These are phyloP conservation scores for Ceriagrion tenellum DNA, from an alignment of 2,888 invertebrate genomes.

Conservation along the genomic window DNA sequence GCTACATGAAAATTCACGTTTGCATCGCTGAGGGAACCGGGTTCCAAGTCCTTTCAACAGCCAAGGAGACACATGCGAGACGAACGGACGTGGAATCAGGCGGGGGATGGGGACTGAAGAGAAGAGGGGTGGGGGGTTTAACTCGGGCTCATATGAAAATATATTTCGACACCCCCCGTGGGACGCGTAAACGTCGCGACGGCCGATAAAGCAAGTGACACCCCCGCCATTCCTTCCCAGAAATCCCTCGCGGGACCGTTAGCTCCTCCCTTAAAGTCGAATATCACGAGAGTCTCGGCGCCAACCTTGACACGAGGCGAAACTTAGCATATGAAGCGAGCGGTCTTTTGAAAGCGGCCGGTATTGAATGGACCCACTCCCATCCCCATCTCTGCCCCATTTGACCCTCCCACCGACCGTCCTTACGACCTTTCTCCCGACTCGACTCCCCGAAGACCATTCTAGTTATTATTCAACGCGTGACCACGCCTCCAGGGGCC, in stretches of 20 bases:
- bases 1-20: no score
- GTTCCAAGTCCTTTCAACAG: no score
- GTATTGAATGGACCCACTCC: background rate
- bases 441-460: background rate
- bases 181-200: background rate
- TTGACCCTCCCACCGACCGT: background rate
- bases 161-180: background rate
- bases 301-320: background rate
- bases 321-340: constrained; percentile 5
- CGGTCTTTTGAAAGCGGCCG: background rate
- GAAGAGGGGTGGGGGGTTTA: no score
- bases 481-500: background rate
- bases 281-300: background rate
- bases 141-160: background rate
- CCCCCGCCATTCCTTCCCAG: background rate
- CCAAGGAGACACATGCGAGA: no score
- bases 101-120: no score
- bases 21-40: no score
- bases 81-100: no score
- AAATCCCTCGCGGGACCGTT: background rate
- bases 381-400: background rate
- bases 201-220: background rate
- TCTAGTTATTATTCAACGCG: background rate
- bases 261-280: background rate
- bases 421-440: background rate